These are phyloP conservation scores for Aphaenogaster floridana DNA, from an alignment of 1,140 invertebrate species.

Conservation along the genomic window DNA sequence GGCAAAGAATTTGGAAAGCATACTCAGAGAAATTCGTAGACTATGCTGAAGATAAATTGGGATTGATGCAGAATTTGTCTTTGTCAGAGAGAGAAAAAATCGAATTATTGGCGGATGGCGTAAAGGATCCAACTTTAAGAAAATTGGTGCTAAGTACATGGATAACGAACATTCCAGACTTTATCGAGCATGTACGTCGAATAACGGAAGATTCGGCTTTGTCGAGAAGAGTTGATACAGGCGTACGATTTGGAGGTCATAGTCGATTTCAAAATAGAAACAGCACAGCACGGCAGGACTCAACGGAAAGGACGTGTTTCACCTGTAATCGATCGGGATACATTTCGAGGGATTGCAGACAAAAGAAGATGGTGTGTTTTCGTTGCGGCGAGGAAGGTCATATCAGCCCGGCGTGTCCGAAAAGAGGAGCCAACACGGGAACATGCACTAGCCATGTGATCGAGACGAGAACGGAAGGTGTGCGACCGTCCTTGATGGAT, in stretches of 20 bases:
- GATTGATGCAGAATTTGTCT: not conserved
- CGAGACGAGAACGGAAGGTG: not conserved
- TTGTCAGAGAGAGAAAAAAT: not conserved
- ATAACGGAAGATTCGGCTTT: not conserved
- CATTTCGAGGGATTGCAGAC: not conserved
- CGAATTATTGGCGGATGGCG: too few species aligned
- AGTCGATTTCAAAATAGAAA: too few species aligned
- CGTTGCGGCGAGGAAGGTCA: not conserved
- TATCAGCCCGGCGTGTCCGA: not conserved
- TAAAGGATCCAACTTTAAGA: not conserved
- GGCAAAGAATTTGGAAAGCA: not conserved
- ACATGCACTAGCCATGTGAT: not conserved
- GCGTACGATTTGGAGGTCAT: not conserved
- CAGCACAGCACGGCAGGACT: not conserved
- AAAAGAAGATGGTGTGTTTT: not conserved
- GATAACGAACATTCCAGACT: constrained; percentile 5
- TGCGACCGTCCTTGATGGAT: too few species aligned
- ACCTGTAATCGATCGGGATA: not conserved
- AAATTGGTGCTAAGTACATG: not conserved
- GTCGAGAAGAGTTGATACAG: not conserved
- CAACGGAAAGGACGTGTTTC: not conserved
- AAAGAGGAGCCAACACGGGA: not conserved
- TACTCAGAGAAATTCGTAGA: not conserved
- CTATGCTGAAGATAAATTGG: constrained; percentile 17
- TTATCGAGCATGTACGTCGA: not conserved